A percentile compares a stretch with the other conserved stretches of the same genome.
Conservation (phyloP, 1,140 invertebrate species). For the Aradophagus sp. region DNA sequence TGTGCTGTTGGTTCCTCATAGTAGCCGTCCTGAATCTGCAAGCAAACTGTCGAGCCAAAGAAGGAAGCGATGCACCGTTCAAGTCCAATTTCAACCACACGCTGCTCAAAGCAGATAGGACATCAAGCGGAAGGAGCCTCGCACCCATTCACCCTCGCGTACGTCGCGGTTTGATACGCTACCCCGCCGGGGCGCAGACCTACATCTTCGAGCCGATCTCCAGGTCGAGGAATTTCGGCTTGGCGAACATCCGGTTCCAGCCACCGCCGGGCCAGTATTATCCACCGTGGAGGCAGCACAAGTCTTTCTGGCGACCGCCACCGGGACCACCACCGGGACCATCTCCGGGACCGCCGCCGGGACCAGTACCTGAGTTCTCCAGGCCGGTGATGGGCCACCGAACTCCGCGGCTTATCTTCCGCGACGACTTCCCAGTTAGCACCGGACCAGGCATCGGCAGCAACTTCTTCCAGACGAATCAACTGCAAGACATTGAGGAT, state of each 20-base stretch:
- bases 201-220: conserved; percentile 59
- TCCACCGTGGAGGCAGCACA: conserved; percentile 66
- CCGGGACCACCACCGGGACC: conserved; percentile 16
- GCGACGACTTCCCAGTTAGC: conserved; percentile 69
- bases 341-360: conserved; percentile 13
- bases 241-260: conserved; percentile 55
- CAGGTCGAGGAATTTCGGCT: conserved; percentile 57
- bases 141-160: conserved; percentile 40
- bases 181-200: conserved; percentile 35
- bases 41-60: conserved; percentile 42
- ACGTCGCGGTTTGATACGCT: conserved; percentile 63
- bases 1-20: conserved; percentile 65
- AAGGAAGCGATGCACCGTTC: conserved; percentile 15
- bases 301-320: conserved; percentile 64
- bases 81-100: conserved; percentile 2
- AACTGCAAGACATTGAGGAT: conserved; percentile 69
- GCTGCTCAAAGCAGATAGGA: neutral
- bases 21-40: conserved; percentile 61
- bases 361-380: conserved; percentile 52
- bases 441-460: conserved; percentile 57
- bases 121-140: conserved; percentile 16
- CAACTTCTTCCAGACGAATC: conserved; percentile 72
- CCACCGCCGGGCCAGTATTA: conserved; percentile 39
- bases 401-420: conserved; percentile 74
- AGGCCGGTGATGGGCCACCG: conserved; percentile 75